Percentiles rank a stretch among this genome's conserved stretches.
phyloP scores from a whole-genome alignment of 2,888 invertebrate genomes.

The Cryptus armator region DNA sequence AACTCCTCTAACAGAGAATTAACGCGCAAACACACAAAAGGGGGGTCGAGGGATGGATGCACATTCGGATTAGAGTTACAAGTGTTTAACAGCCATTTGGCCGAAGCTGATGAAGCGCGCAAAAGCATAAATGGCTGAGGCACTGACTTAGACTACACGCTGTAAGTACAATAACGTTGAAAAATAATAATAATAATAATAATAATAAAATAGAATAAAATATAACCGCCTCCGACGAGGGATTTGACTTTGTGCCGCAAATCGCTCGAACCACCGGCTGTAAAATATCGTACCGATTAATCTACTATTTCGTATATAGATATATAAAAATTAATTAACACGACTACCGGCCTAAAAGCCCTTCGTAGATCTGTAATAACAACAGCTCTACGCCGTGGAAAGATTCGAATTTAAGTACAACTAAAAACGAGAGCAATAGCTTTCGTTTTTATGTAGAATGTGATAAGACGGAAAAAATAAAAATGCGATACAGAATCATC shows the following conservation, averaged over 20 bases:
- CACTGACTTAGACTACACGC: slow-evolving; percentile 41
- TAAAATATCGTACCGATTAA: not conserved
- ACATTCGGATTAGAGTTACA: slow-evolving; percentile 27
- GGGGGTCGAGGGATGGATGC: not conserved
- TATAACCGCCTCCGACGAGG: not conserved
- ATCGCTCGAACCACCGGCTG: not conserved
- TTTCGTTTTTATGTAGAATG: slow-evolving; percentile 50
- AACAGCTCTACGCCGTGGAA: slow-evolving; percentile 18
- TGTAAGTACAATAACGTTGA: slow-evolving; percentile 12
- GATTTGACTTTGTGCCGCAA: not conserved
- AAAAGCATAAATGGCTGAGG: slow-evolving; percentile 13
- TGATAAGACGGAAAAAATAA: slow-evolving; percentile 26
- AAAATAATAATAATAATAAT: not conserved
- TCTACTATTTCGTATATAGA: slow-evolving; percentile 18
- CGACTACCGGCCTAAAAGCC: slow-evolving; percentile 45
- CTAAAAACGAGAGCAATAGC: slow-evolving; percentile 23
- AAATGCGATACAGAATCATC: not conserved
- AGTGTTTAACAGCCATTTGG: not conserved
- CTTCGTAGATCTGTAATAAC: slow-evolving; percentile 42
- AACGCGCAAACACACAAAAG: not conserved
- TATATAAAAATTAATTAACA: slow-evolving; percentile 65
- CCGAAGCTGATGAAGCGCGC: slow-evolving; percentile 38
- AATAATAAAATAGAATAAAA: slow-evolving; percentile 16
- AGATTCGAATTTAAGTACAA: slow-evolving; percentile 54
- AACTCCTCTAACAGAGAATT: not conserved